Percentiles rank a stretch among this genome's conserved stretches.
These are phyloP conservation scores for Tribolium castaneum DNA, from an alignment of 1,140 invertebrate species.

Conservation along the genomic window DNA sequence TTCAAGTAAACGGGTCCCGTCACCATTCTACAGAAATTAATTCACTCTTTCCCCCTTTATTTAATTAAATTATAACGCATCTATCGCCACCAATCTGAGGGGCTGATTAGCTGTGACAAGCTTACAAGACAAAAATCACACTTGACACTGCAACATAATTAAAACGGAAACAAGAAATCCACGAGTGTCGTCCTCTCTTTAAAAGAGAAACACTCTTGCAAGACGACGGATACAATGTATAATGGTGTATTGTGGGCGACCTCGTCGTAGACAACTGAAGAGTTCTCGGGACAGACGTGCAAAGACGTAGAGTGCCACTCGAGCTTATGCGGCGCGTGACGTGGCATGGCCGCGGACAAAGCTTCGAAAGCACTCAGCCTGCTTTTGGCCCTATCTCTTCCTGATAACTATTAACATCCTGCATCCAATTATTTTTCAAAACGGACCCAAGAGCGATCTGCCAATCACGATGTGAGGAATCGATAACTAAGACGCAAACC, in stretches of 20 bases:
- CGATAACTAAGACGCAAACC: conserved; percentile 11
- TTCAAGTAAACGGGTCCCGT: not conserved
- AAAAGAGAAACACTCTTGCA: conserved; percentile 11
- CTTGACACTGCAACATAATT: conserved; percentile 33
- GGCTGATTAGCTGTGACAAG: conserved; percentile 1
- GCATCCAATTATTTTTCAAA: conserved; percentile 24
- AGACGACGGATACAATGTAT: conserved; percentile 48
- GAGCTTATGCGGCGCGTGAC: conserved; percentile 53
- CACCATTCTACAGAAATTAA: not conserved
- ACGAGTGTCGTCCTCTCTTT: conserved; percentile 1
- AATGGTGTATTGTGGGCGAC: conserved; percentile 50
- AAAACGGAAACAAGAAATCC: conserved; percentile 39
- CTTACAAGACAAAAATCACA: conserved; percentile 35
- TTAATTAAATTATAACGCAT: conserved; percentile 33
- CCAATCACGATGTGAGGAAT: conserved; percentile 6
- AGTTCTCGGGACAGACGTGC: conserved; percentile 53
- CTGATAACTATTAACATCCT: conserved; percentile 12
- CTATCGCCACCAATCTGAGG: not conserved
- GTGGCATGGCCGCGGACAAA: conserved; percentile 54
- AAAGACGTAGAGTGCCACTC: conserved; percentile 47
- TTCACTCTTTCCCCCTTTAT: not conserved
- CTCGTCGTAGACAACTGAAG: conserved; percentile 50
- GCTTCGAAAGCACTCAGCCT: conserved; percentile 45
- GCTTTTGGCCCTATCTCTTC: conserved; percentile 1
- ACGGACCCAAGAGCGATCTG: not conserved